Evolutionary conservation across 2,888 invertebrate genomes (phyloP), one percentile per base, ranked within the genome.

Genomic region (Apodemia zela): DNA sequence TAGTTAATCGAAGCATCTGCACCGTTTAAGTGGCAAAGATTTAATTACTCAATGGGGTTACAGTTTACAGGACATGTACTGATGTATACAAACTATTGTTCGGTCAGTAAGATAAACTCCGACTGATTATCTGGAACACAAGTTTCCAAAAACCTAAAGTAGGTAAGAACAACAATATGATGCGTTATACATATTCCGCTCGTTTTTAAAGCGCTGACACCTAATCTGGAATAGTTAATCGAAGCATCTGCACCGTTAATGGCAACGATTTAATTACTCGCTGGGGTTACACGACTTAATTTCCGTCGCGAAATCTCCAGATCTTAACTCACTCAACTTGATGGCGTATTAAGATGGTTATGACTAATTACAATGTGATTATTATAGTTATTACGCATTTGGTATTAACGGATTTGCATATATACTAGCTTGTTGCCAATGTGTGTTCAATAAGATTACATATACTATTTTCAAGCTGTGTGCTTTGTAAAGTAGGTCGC

Each of bases 261-360:
- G 74, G 73, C 72, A 72, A 70, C 73, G 73, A 76, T 78, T 76
- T 79, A 78, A 80, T 79, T 77, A 78, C 75, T 75, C 70, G 73
- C 72, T 73, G 69, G 72, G 75, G 73, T 67, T 69, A 72, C 71
- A 71, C 74, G 70, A 77, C 74, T 76, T 73, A 71, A 72, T 74
- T 73, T 74, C 72, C 73, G 72, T 68, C 68, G 62, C 67, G 69
- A 68, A 72, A 73, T 73, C 70, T 73, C 67, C 61, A 68, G 67
- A 70, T 71, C 70, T 71, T 66, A 62, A 62, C 65, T 70, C 68
- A 69, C 68, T 67, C 68, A 66, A 68, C 66, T 70, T 70, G 67
- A 69, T 72, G 67, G 69, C 64, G 67, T 70, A 72, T 69, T 71
- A 68, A 68, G 66, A 68, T 66, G 61, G 67, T 67, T 68, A 71